A percentile compares a stretch with the other conserved stretches of the same genome.
Conservation (phyloP, 2,113 vertebrate species). For the Carettochelys insculpta region DNA sequence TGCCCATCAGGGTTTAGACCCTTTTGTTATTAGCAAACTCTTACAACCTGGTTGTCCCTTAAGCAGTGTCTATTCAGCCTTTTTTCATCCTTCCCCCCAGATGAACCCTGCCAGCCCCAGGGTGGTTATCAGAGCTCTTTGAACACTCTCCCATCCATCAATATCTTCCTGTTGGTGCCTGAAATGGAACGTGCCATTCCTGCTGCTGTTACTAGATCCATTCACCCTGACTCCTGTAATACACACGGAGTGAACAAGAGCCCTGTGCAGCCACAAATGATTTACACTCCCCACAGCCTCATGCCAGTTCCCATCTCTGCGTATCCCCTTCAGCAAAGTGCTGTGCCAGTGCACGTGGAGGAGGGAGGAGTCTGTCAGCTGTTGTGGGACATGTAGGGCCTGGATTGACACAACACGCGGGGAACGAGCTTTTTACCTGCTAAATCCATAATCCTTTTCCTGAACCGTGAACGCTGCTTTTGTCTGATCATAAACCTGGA, state of each 20-base stretch:
- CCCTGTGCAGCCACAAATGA: background rate
- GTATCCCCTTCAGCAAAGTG: background rate
- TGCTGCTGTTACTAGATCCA: background rate
- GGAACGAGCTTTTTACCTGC: slow-evolving; percentile 28
- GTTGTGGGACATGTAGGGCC: background rate
- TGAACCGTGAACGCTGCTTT: background rate
- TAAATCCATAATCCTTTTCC: background rate
- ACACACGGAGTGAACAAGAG: background rate
- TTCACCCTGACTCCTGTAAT: background rate
- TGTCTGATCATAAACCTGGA: slow-evolving; percentile 39
- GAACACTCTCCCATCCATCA: background rate
- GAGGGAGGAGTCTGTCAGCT: background rate
- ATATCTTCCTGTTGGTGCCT: background rate
- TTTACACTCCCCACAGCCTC: background rate
- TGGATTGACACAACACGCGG: slow-evolving; percentile 55
- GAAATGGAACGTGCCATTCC: fast-evolving
- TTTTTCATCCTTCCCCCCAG: slow-evolving; percentile 39
- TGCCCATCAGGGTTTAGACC: background rate
- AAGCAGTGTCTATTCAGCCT: background rate
- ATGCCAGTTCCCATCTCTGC: background rate
- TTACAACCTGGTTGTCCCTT: background rate
- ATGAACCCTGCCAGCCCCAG: background rate
- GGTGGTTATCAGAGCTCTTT: slow-evolving; percentile 14
- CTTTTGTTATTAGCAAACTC: slow-evolving; percentile 1
- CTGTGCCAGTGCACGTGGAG: background rate